Percentiles rank a stretch among this genome's conserved stretches.
These are phyloP conservation scores for Papilio gigon DNA, from an alignment of 2,888 invertebrate genomes.

Conservation along the genomic window DNA sequence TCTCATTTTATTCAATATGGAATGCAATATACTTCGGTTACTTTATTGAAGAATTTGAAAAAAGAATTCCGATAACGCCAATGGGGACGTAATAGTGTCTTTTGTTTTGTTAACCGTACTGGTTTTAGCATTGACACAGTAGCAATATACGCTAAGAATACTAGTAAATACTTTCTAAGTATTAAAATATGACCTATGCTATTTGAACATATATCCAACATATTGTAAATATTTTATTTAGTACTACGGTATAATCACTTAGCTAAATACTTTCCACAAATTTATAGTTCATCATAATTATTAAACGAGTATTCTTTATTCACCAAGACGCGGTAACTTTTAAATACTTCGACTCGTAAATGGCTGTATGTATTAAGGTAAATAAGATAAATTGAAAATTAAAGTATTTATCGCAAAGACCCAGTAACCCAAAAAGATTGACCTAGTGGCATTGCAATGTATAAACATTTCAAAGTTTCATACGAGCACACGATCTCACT, in stretches of 20 bases:
- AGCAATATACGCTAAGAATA: too few species aligned
- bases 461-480: slow-evolving; percentile 8
- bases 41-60: not conserved
- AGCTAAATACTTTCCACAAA: too few species aligned
- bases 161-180: too few species aligned
- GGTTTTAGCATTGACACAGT: not conserved
- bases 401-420: not conserved
- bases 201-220: too few species aligned
- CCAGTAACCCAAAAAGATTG: slow-evolving; percentile 11
- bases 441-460: slow-evolving; percentile 4
- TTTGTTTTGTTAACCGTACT: not conserved
- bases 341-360: too few species aligned
- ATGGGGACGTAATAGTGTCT: not conserved
- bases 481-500: not conserved
- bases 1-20: not conserved
- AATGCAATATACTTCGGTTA: not conserved
- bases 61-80: not conserved
- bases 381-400: not conserved
- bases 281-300: too few species aligned
- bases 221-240: too few species aligned
- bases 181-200: too few species aligned
- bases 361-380: not conserved
- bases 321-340: too few species aligned
- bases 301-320: too few species aligned
- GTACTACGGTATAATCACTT: too few species aligned